Percentiles rank a stretch among this genome's conserved stretches.
phyloP scores from a whole-genome alignment of 2,888 invertebrate species.

The Mystacides longicornis region DNA sequence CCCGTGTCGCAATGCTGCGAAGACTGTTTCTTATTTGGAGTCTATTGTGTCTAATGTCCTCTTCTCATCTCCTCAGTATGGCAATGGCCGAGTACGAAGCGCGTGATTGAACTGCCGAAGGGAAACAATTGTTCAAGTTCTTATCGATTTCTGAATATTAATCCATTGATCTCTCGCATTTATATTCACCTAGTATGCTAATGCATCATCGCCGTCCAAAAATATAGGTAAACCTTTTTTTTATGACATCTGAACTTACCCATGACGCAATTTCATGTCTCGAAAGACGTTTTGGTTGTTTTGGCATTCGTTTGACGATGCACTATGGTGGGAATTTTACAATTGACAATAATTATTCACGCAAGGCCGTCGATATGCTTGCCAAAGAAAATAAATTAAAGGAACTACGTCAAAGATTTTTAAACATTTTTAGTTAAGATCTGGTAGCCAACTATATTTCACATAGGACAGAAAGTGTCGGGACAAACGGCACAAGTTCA shows the following conservation, averaged over 20 bases:
- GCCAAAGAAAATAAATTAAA: too few species aligned
- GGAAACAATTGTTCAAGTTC: slow-evolving; percentile 2
- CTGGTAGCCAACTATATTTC: too few species aligned
- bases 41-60: slow-evolving; percentile 5
- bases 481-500: too few species aligned
- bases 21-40: slow-evolving; percentile 3
- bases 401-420: too few species aligned
- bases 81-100: slow-evolving; percentile 5
- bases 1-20: slow-evolving; percentile 8
- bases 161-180: background rate
- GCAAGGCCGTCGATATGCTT: too few species aligned
- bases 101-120: slow-evolving; percentile 10
- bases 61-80: slow-evolving; percentile 6
- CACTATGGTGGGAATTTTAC: too few species aligned
- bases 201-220: background rate
- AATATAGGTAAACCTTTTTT: background rate
- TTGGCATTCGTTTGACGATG: too few species aligned
- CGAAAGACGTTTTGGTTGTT: too few species aligned
- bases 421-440: too few species aligned
- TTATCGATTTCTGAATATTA: background rate
- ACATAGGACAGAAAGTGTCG: too few species aligned
- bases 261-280: background rate
- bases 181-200: background rate
- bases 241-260: background rate
- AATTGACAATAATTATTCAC: too few species aligned